phyloP scores from a whole-genome alignment of 2,113 vertebrate species.

The Oryzias melastigma region DNA sequence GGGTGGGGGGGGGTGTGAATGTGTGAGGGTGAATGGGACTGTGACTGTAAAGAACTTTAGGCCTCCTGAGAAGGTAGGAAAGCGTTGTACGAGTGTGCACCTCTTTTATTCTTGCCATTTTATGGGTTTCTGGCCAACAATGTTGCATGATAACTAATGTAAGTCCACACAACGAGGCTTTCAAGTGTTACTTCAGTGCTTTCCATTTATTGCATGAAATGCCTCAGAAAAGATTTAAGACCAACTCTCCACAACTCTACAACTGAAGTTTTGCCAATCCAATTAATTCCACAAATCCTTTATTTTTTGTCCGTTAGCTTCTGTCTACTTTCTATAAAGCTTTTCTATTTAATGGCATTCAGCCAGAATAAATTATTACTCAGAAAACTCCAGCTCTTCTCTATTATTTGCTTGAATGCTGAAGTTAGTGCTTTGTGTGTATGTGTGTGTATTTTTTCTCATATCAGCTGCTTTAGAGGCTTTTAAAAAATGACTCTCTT shows the following conservation, averaged over 20 bases:
- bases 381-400: constrained; percentile 14
- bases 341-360: constrained; percentile 20
- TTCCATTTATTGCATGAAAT: constrained; percentile 12
- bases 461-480: neutral
- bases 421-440: constrained; percentile 8
- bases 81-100: no score
- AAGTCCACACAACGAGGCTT: no score
- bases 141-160: no score
- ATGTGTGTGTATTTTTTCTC: neutral
- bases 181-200: neutral
- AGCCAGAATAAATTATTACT: constrained; percentile 28
- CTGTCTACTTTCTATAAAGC: constrained; percentile 26
- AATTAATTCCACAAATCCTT: constrained; percentile 53
- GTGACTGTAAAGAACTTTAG: no score
- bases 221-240: constrained; percentile 17
- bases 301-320: constrained; percentile 25
- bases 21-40: no score
- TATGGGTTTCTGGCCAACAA: no score
- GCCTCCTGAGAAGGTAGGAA: no score
- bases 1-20: no score
- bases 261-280: constrained; percentile 48
- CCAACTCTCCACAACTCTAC: constrained; percentile 1
- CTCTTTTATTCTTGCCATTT: no score
- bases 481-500: neutral
- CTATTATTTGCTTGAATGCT: neutral